Conservation (phyloP, 2,113 vertebrate genomes). For the Chroicocephalus ridibundus region DNA sequence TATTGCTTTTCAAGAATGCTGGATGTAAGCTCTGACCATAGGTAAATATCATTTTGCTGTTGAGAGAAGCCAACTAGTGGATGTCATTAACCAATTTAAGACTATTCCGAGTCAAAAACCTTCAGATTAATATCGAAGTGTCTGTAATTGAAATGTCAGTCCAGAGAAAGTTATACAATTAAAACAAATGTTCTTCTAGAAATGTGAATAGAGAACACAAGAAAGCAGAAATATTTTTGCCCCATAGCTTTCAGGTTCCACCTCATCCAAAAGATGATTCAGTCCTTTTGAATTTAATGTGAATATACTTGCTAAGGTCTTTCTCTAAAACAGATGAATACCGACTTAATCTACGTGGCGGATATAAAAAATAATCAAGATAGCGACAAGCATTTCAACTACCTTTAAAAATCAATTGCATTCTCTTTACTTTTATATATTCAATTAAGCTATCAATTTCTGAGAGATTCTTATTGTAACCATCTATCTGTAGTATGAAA, state of each 20-base stretch:
- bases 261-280: background rate
- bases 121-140: background rate
- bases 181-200: background rate
- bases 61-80: background rate
- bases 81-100: background rate
- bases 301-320: background rate
- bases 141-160: constrained; percentile 9
- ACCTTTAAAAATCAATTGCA: background rate
- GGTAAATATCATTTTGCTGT: background rate
- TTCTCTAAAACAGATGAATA: background rate
- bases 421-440: background rate
- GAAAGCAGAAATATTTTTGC: background rate
- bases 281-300: background rate
- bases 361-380: background rate
- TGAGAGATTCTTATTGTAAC: background rate
- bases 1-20: accelerated
- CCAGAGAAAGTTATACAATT: constrained; percentile 14
- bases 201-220: background rate
- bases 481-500: background rate
- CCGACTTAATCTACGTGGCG: background rate
- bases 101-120: background rate
- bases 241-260: background rate
- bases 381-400: background rate
- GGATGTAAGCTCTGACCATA: accelerated
- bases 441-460: background rate